phyloP scores from a whole-genome alignment of 2,797 vertebrate species.

The Prunella strophiata region DNA sequence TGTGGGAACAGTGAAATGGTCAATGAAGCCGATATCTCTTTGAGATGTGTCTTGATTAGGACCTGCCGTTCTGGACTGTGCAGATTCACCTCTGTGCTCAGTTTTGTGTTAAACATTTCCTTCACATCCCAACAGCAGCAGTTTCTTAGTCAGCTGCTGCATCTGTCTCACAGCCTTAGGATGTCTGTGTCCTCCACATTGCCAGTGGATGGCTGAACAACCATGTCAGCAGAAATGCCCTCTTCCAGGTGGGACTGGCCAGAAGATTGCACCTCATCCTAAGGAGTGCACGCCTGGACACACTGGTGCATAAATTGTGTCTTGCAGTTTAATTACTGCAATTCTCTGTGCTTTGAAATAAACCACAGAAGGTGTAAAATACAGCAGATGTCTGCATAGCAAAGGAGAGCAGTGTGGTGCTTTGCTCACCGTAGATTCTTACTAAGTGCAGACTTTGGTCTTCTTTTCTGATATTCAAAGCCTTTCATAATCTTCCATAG shows the following conservation, averaged over 20 bases:
- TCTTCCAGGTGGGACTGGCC: background rate
- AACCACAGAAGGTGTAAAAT: slow-evolving; percentile 1
- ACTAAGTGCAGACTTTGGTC: background rate
- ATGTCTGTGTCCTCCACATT: background rate
- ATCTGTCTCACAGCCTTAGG: background rate
- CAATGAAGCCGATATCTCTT: background rate
- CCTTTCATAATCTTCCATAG: background rate
- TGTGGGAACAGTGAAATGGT: background rate
- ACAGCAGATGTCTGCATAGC: background rate
- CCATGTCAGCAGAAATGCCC: background rate
- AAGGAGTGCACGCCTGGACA: background rate
- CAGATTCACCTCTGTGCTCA: background rate
- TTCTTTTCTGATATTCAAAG: background rate
- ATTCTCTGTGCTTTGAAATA: slow-evolving; percentile 5
- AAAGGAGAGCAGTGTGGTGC: background rate
- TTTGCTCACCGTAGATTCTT: background rate
- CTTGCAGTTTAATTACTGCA: slow-evolving; percentile 3
- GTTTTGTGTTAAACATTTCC: background rate
- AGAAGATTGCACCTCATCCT: background rate
- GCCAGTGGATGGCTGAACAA: background rate
- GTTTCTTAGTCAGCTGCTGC: background rate
- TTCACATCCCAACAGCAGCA: background rate
- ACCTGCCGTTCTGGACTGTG: background rate
- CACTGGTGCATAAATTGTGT: background rate
- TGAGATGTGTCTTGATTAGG: background rate